Evolutionary conservation across 2,113 vertebrate species (phyloP), one percentile per base, ranked within the genome.

Genomic region (Astatotilapia flaviijosephi): DNA sequence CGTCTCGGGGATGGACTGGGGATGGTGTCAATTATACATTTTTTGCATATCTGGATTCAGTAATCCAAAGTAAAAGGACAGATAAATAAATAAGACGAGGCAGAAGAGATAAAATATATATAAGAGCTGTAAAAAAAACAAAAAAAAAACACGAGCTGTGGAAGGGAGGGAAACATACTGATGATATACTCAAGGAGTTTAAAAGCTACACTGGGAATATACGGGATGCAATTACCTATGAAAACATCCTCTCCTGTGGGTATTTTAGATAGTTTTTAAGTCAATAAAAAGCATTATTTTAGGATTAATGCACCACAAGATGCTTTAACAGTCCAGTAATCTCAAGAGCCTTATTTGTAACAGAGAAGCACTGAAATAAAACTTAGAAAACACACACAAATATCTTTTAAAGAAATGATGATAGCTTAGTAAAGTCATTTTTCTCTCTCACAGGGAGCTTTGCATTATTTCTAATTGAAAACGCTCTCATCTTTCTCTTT

Each of bases 221-320:
- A 75, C 14, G 47, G 28, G 49, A 82, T 87, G 56, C n/a, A 55
- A 35, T 62, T 73, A 21, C 49, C 42, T 75, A 58, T 70, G 60
- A 80, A 91, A 91, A 37, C 65, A 40, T 81, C 35, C 5, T 23
- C 28, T 87, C 89, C 84, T 84, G 12, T 83, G 77, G 81, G 89
- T 84, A 47, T 47, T 90, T 85, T 83, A 47, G 26, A 56, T 83
- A 35, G 82, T 70, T 86, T 65, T 79, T 53, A 37, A 86, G 81
- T 89, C 87, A 86, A 88, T 84, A 86, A 90, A 80, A 89, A 79
- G 28, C 35, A 45, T 86, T 91, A 84, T 91, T 93, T 87, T 54
- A 33, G 51, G 58, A 88, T 90, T 90, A 26, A 68, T 85, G 33
- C 26, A 11, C 83, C 54, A 82, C 80, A 21, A 60, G 80, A 89